Percentiles rank a stretch among this genome's conserved stretches.
Evolutionary conservation across 1,140 invertebrate species (phyloP).

Genomic region (Cotesia chilonis): DNA sequence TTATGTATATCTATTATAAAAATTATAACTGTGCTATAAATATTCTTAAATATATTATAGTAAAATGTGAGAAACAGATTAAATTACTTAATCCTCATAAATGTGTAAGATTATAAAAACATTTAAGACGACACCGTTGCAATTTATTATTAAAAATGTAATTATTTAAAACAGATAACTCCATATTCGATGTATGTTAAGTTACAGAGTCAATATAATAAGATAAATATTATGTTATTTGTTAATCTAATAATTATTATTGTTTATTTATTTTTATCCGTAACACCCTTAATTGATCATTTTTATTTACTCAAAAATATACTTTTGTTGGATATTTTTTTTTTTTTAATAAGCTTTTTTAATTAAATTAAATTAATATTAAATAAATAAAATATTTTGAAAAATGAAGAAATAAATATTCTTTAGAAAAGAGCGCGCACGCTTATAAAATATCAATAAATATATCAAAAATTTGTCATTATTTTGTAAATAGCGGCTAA

Average conservation of each 20-base stretch:
- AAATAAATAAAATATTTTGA: too few relatives aligned
- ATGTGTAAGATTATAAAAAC: constrained; percentile 32
- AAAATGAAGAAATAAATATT: too few relatives aligned
- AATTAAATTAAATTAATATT: too few relatives aligned
- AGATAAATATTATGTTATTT: constrained; percentile 49
- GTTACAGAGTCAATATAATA: constrained; percentile 61
- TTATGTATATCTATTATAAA: neutral
- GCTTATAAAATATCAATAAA: neutral
- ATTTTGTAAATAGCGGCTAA: neutral
- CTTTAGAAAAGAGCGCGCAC: too few relatives aligned
- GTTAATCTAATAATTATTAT: neutral
- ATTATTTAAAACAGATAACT: constrained; percentile 41
- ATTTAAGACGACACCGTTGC: constrained; percentile 56
- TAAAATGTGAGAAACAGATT: constrained; percentile 33
- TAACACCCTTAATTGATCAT: too few relatives aligned
- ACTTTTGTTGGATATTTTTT: too few relatives aligned
- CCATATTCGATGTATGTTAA: constrained; percentile 63
- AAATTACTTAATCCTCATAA: constrained; percentile 51
- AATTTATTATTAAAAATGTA: constrained; percentile 40
- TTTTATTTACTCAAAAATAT: too few relatives aligned
- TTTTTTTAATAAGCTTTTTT: too few relatives aligned
- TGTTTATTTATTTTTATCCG: constrained; percentile 25
- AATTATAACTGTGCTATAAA: constrained; percentile 1
- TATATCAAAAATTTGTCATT: neutral
- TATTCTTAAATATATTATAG: neutral